These are phyloP conservation scores for Drosophila carrolli DNA, from an alignment of 1,140 invertebrate genomes.

Conservation along the genomic window DNA sequence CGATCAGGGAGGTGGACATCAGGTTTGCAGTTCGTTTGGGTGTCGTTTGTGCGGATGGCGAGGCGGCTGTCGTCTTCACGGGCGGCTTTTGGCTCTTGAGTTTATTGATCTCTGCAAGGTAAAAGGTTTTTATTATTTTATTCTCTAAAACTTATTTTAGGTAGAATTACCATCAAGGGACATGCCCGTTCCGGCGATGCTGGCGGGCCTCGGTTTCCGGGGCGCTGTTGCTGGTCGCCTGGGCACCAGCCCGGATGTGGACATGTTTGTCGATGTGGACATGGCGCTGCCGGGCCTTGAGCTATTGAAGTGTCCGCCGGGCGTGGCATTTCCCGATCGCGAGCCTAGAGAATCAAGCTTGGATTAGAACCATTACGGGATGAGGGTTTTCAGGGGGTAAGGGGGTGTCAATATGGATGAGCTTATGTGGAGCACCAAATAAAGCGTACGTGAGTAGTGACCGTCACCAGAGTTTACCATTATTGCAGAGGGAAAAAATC, in stretches of 20 bases:
- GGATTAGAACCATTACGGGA: constrained; percentile 19
- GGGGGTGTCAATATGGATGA: constrained; percentile 42
- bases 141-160: neutral
- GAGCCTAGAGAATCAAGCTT: constrained; percentile 60
- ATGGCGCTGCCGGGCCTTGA: constrained; percentile 93
- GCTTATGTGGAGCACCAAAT: constrained; percentile 57
- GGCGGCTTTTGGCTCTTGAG: constrained; percentile 77
- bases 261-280: constrained; percentile 85
- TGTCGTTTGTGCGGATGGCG: constrained; percentile 81
- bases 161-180: constrained; percentile 85
- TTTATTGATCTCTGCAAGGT: constrained; percentile 75
- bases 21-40: constrained; percentile 83
- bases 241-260: constrained; percentile 67
- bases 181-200: constrained; percentile 93
- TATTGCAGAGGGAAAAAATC: constrained; percentile 18
- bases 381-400: neutral
- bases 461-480: constrained; percentile 68
- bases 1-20: constrained; percentile 83
- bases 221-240: constrained; percentile 67
- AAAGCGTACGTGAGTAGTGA: constrained; percentile 64
- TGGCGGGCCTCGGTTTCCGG: constrained; percentile 88
- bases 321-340: constrained; percentile 89
- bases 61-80: constrained; percentile 69
- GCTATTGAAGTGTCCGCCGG: constrained; percentile 86
- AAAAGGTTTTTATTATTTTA: neutral